Evolutionary conservation across 2,888 invertebrate species (phyloP).

Genomic region (Melipona bicolor): DNA sequence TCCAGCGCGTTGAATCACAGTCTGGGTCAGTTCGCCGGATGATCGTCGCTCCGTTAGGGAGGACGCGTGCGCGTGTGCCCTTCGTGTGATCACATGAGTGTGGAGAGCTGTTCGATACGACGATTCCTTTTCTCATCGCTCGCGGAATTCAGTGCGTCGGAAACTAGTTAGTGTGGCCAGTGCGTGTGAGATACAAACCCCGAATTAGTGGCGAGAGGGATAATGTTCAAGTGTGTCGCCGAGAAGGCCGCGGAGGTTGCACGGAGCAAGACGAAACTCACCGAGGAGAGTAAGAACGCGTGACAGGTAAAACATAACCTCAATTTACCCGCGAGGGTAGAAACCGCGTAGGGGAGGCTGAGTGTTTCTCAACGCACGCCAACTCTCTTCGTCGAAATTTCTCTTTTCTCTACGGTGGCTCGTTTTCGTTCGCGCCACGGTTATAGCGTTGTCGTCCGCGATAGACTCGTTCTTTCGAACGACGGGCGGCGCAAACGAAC

Average conservation of each 20-base stretch:
- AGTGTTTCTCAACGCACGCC: neutral
- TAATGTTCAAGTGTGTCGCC: constrained; percentile 68
- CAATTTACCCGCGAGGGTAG: constrained; percentile 17
- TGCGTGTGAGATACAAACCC: constrained; percentile 27
- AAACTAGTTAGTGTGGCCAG: constrained; percentile 31
- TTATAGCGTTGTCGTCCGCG: neutral
- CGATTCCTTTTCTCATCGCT: constrained; percentile 47
- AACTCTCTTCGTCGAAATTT: neutral
- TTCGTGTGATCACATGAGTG: constrained; percentile 69
- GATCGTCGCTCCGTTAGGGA: constrained; percentile 62
- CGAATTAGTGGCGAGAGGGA: constrained; percentile 41
- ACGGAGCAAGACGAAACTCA: constrained; percentile 62
- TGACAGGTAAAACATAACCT: constrained; percentile 70
- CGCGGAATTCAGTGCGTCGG: constrained; percentile 24
- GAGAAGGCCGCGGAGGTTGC: constrained; percentile 51
- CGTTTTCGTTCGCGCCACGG: constrained; percentile 3
- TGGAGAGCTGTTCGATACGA: constrained; percentile 61
- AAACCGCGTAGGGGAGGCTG: neutral
- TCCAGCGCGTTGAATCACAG: constrained; percentile 69
- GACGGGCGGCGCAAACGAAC: constrained; percentile 42
- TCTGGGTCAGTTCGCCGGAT: constrained; percentile 71
- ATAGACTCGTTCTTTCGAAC: constrained; percentile 36
- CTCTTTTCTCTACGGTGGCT: too few species aligned
- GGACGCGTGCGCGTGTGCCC: constrained; percentile 68
- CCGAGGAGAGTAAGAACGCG: constrained; percentile 63